These are phyloP conservation scores for Metopia argyrocephala DNA, from an alignment of 2,888 invertebrate genomes.

Conservation along the genomic window DNA sequence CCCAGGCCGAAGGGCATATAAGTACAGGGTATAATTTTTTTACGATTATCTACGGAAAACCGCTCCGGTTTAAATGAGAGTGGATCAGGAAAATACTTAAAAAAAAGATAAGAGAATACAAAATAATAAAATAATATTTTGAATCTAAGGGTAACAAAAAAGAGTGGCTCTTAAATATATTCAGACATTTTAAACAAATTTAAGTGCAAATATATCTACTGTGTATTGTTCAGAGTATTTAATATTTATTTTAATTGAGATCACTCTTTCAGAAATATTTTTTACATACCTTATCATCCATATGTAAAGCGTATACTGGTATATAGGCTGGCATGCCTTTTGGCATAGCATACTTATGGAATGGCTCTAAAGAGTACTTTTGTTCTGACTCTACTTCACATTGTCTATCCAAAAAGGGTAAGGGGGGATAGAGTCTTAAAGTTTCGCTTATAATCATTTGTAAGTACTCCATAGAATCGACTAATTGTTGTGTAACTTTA, in stretches of 20 bases:
- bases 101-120: constrained; percentile 1
- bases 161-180: too few relatives aligned
- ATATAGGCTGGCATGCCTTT: constrained; percentile 75
- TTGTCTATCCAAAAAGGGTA: constrained; percentile 76
- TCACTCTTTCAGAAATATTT: too few relatives aligned
- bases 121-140: too few relatives aligned
- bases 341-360: constrained; percentile 71
- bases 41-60: constrained; percentile 74
- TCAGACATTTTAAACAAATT: too few relatives aligned
- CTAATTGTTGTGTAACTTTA: constrained; percentile 75
- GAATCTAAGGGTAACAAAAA: too few relatives aligned
- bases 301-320: constrained; percentile 75
- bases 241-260: neutral
- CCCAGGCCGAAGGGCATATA: constrained; percentile 78
- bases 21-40: constrained; percentile 73
- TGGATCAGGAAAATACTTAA: constrained; percentile 76
- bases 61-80: constrained; percentile 76
- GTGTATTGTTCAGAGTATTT: too few relatives aligned
- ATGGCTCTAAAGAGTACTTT: constrained; percentile 71
- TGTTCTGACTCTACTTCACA: constrained; percentile 69
- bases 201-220: too few relatives aligned
- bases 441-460: constrained; percentile 77
- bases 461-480: constrained; percentile 78
- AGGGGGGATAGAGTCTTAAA: constrained; percentile 76
- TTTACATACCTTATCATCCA: constrained; percentile 74